phyloP scores from a whole-genome alignment of 1,140 invertebrate genomes.

The Zaprionus lachaisei region DNA sequence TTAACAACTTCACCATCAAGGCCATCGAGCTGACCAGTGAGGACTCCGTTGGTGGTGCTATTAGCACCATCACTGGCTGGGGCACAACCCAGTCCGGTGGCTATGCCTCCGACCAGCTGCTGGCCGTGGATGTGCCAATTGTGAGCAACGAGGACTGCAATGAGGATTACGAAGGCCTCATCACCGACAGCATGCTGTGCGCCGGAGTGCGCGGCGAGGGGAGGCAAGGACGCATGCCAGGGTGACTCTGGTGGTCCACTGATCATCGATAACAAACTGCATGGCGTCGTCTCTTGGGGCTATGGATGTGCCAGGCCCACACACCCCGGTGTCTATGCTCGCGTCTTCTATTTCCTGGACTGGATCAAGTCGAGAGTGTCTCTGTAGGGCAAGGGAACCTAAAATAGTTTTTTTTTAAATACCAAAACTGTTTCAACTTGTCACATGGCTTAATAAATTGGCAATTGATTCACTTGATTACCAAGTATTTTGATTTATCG shows the following conservation, averaged over 20 bases:
- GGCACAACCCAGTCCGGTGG: slow-evolving; percentile 64
- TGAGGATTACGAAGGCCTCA: slow-evolving; percentile 57
- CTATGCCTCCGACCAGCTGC: slow-evolving; percentile 44
- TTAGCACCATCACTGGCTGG: slow-evolving; percentile 84
- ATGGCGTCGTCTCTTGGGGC: slow-evolving; percentile 89
- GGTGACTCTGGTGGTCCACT: slow-evolving; percentile 85
- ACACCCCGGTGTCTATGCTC: slow-evolving; percentile 89
- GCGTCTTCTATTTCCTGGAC: slow-evolving; percentile 85
- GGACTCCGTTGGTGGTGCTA: slow-evolving; percentile 35
- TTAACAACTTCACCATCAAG: slow-evolving; percentile 76
- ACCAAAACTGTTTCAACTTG: background rate
- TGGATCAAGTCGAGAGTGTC: slow-evolving; percentile 76
- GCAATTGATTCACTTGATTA: slow-evolving; percentile 14
- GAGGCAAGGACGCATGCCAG: slow-evolving; percentile 86
- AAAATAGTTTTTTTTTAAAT: background rate
- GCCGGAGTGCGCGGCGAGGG: slow-evolving; percentile 84
- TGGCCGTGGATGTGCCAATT: slow-evolving; percentile 70
- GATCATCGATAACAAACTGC: slow-evolving; percentile 77
- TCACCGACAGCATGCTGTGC: slow-evolving; percentile 86
- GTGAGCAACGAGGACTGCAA: slow-evolving; percentile 63
- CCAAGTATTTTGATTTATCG: slow-evolving; percentile 3
- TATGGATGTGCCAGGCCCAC: slow-evolving; percentile 87
- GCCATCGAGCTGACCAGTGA: slow-evolving; percentile 39
- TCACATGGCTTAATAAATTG: slow-evolving; percentile 44
- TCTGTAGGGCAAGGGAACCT: background rate